A percentile compares a stretch with the other conserved stretches of the same genome.
Evolutionary conservation across 2,113 vertebrate genomes (phyloP).

Genomic region (Anoura caudifer): DNA sequence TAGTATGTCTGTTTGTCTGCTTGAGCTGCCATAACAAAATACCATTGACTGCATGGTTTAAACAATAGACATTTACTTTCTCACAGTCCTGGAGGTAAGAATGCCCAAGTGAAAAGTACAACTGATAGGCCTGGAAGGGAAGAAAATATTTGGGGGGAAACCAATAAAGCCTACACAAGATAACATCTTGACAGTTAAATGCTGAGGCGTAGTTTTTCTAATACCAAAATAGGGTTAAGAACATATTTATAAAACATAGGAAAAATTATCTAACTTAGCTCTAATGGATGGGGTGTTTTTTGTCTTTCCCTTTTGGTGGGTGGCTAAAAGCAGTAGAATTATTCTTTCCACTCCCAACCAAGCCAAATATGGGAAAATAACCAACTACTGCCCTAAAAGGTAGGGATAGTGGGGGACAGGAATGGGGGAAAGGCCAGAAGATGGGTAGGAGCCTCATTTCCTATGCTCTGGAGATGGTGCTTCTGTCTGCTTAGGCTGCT

Average conservation of each 20-base stretch:
- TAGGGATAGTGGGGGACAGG: background rate
- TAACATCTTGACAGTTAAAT: background rate
- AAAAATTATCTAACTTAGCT: background rate
- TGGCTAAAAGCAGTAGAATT: background rate
- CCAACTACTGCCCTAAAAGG: background rate
- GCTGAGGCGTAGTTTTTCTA: background rate
- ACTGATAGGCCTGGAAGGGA: background rate
- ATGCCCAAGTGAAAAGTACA: background rate
- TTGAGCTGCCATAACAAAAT: background rate
- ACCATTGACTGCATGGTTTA: background rate
- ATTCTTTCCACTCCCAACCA: background rate
- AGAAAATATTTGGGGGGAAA: background rate
- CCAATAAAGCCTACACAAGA: background rate
- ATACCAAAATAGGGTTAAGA: background rate
- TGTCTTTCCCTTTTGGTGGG: background rate
- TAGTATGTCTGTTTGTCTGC: background rate
- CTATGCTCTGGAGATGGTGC: background rate
- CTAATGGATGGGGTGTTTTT: background rate
- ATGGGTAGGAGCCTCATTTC: background rate
- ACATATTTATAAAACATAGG: background rate
- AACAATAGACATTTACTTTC: background rate
- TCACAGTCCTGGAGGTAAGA: background rate
- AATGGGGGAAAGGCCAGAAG: background rate
- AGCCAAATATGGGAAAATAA: background rate
- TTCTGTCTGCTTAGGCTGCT: background rate